Evolutionary conservation across 2,888 invertebrate genomes (phyloP).

Genomic region (Eremobia ochroleuca): DNA sequence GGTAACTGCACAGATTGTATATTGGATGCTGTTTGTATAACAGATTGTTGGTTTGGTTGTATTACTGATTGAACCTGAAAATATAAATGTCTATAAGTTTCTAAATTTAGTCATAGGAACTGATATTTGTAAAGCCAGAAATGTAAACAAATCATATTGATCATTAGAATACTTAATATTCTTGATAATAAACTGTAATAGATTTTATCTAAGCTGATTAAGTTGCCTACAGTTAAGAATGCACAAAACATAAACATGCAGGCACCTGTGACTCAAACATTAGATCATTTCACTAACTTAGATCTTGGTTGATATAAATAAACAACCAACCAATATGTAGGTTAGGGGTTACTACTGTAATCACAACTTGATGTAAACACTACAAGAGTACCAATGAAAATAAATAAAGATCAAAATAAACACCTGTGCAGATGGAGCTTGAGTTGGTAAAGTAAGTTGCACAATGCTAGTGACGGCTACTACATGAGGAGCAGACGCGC

Average conservation of each 20-base stretch:
- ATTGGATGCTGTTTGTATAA: conserved; percentile 98
- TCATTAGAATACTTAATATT: conserved; percentile 4
- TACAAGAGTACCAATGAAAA: conserved; percentile 28
- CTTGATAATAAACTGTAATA: conserved; percentile 2
- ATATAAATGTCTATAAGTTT: conserved; percentile 54
- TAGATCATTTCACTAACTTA: conserved; percentile 3
- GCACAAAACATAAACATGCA: conserved; percentile 38
- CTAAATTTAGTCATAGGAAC: neutral
- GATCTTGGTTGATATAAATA: conserved; percentile 22
- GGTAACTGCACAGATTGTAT: conserved; percentile 95
- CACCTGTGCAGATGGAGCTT: conserved; percentile 93
- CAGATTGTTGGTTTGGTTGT: conserved; percentile 98
- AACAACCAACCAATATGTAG: conserved; percentile 37
- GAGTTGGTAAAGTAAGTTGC: conserved; percentile 94
- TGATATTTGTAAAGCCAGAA: conserved; percentile 2
- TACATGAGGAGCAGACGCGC: conserved; percentile 83
- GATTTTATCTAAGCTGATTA: conserved; percentile 27
- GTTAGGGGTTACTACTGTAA: conserved; percentile 28
- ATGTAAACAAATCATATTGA: conserved; percentile 31
- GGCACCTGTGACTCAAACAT: conserved; percentile 10
- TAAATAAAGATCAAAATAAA: conserved; percentile 74
- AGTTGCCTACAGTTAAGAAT: conserved; percentile 23
- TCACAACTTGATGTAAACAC: conserved; percentile 54
- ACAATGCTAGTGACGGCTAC: conserved; percentile 94
- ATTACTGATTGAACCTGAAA: conserved; percentile 98